A percentile compares a stretch with the other conserved stretches of the same genome.
phyloP scores from a whole-genome alignment of 2,113 vertebrate genomes.

The Trochalopteron elliotii region DNA sequence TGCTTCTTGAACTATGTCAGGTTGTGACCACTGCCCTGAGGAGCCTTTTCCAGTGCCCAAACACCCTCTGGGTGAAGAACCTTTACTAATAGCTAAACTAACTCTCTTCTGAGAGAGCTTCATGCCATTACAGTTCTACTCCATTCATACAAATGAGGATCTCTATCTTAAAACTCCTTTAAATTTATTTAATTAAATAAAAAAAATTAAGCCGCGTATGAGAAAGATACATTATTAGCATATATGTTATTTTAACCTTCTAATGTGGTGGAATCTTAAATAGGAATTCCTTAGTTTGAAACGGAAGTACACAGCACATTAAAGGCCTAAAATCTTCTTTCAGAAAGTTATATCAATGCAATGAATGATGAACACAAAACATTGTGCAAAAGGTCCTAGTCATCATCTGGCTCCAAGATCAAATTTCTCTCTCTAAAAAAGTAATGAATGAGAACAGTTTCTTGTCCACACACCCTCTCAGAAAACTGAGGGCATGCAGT shows the following conservation, averaged over 20 bases:
- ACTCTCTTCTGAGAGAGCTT: neutral
- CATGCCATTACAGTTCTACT: neutral
- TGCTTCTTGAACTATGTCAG: neutral
- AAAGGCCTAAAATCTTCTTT: neutral
- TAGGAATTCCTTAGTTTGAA: neutral
- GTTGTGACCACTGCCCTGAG: too few relatives aligned
- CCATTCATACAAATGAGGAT: neutral
- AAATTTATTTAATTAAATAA: neutral
- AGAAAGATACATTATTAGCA: neutral
- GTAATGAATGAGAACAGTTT: constrained; percentile 4
- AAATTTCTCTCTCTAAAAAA: neutral
- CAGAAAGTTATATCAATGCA: neutral
- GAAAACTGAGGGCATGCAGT: neutral
- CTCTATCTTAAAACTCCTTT: neutral
- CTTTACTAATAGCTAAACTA: neutral
- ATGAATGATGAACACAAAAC: neutral
- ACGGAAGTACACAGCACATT: neutral
- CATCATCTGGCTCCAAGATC: neutral
- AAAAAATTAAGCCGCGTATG: accelerated
- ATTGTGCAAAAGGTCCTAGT: neutral
- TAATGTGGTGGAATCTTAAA: neutral
- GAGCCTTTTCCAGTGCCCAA: neutral
- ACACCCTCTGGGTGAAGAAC: neutral
- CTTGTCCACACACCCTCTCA: constrained; percentile 29
- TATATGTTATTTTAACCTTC: neutral